Percentiles rank a stretch among this genome's conserved stretches.
These are phyloP conservation scores for Cinclus mexicanus DNA, from an alignment of 2,113 vertebrate genomes.

Conservation along the genomic window DNA sequence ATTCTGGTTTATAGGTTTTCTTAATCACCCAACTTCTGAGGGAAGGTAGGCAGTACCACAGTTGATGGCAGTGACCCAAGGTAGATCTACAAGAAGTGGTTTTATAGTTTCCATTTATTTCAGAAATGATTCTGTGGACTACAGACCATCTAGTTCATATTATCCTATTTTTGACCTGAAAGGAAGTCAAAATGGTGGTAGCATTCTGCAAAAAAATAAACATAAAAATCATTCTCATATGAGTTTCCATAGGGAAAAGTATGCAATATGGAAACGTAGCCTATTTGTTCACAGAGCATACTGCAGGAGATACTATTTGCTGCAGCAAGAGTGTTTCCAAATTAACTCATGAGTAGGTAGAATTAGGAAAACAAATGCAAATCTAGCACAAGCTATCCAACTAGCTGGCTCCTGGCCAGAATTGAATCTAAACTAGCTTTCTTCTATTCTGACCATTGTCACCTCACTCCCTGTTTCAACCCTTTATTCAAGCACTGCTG, in stretches of 20 bases:
- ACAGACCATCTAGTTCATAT: neutral
- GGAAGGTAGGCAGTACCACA: neutral
- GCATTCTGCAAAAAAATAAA: neutral
- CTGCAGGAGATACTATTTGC: neutral
- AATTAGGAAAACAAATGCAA: slow-evolving; percentile 20
- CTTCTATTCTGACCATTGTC: neutral
- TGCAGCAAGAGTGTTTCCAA: neutral
- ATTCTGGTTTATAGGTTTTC: neutral
- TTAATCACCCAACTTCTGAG: neutral
- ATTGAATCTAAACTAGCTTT: neutral
- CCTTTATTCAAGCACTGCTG: neutral
- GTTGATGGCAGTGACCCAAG: neutral
- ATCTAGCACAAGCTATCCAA: neutral
- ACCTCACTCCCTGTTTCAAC: neutral
- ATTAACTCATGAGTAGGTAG: neutral
- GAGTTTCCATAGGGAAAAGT: neutral
- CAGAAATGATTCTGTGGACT: neutral
- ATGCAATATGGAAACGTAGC: neutral
- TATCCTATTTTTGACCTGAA: neutral
- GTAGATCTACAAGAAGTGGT: neutral
- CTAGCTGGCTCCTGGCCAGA: neutral
- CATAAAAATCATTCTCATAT: neutral
- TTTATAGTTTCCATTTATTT: slow-evolving; percentile 31
- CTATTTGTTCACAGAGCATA: neutral
- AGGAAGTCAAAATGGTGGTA: neutral